Conservation (phyloP, 1,140 invertebrate genomes). For the Drosophila mayri region DNA sequence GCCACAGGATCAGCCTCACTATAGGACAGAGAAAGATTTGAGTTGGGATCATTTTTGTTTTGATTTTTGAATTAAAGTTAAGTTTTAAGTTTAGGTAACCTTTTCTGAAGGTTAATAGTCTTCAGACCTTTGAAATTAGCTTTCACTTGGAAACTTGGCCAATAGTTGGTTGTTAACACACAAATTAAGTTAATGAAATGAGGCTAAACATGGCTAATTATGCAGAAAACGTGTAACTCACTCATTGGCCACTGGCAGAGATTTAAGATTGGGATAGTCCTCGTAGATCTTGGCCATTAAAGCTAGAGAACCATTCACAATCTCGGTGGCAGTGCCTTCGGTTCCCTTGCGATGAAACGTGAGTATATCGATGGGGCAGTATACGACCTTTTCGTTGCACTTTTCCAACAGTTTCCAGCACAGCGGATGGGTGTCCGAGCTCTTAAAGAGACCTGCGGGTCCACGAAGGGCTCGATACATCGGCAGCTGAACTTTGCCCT, state of each 20-base stretch:
- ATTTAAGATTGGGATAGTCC: constrained; percentile 79
- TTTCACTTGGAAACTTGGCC: not conserved
- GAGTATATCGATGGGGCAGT: constrained; percentile 85
- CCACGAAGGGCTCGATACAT: constrained; percentile 79
- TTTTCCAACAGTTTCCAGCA: constrained; percentile 85
- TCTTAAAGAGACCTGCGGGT: constrained; percentile 86
- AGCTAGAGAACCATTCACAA: constrained; percentile 77
- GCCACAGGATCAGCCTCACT: constrained; percentile 86
- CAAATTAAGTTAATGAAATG: not conserved
- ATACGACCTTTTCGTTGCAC: constrained; percentile 75
- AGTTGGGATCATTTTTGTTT: not conserved
- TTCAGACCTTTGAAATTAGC: not conserved
- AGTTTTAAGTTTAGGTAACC: not conserved
- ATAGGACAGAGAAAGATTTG: not conserved
- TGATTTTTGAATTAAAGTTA: not conserved
- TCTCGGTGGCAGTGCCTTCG: constrained; percentile 70
- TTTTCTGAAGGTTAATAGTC: too few species aligned
- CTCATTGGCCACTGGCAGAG: constrained; percentile 85
- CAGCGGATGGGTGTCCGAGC: constrained; percentile 79
- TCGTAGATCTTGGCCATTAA: constrained; percentile 77
- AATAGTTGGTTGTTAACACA: not conserved
- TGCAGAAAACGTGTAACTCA: constrained; percentile 38
- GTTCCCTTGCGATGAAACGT: constrained; percentile 86
- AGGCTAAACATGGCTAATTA: not conserved
- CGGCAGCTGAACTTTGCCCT: constrained; percentile 56